Conservation (phyloP, 2,888 invertebrate genomes). For the Protodeltote pygarga region DNA sequence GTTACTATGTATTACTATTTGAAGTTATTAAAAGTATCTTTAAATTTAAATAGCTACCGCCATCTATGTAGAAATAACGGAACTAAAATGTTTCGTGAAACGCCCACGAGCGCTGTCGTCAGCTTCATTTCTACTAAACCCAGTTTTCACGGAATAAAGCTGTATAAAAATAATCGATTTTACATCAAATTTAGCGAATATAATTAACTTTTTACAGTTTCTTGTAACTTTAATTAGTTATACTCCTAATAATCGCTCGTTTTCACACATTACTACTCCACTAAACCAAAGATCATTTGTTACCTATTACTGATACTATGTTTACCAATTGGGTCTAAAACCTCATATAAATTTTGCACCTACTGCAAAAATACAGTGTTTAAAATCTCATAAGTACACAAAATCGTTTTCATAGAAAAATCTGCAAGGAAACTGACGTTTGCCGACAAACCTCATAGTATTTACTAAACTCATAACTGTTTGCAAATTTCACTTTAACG, state of each 20-base stretch:
- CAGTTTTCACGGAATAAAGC: slow-evolving; percentile 11
- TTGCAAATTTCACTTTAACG: slow-evolving; percentile 43
- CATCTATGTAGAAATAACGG: slow-evolving; percentile 56
- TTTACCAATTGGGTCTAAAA: neutral
- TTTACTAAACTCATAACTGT: slow-evolving; percentile 46
- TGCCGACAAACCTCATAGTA: slow-evolving; percentile 31
- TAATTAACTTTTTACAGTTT: slow-evolving; percentile 11
- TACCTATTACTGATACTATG: neutral
- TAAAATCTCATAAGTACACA: neutral
- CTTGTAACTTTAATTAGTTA: slow-evolving; percentile 8
- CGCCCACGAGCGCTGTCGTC: slow-evolving; percentile 55
- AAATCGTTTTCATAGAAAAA: slow-evolving; percentile 8
- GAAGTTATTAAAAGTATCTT: neutral
- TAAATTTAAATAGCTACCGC: slow-evolving; percentile 44
- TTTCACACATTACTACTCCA: no score
- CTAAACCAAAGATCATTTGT: no score
- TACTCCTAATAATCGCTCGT: slow-evolving; percentile 9
- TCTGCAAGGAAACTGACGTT: slow-evolving; percentile 30
- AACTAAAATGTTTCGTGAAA: slow-evolving; percentile 56
- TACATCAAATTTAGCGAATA: slow-evolving; percentile 5
- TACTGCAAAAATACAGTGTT: neutral
- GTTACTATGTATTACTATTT: neutral
- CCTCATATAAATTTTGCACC: neutral
- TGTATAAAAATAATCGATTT: slow-evolving; percentile 16
- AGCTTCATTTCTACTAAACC: slow-evolving; percentile 9